A percentile compares a stretch with the other conserved stretches of the same genome.
Evolutionary conservation across 1,140 invertebrate genomes (phyloP).

Genomic region (Melanaphis sacchari): DNA sequence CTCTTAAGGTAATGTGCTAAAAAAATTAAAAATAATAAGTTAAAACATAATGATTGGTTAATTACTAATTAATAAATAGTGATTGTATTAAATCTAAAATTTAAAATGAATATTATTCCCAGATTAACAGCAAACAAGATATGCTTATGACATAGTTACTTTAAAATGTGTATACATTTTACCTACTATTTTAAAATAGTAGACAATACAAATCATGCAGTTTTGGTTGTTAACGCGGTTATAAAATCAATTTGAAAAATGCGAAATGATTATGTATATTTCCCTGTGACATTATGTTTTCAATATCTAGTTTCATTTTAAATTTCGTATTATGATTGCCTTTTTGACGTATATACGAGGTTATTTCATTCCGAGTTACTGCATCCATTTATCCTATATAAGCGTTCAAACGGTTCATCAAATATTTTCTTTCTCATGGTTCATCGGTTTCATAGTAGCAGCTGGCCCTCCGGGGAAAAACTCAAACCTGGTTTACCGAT

Average conservation of each 20-base stretch:
- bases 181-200: not conserved
- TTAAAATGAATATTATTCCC: not conserved
- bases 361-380: slow-evolving; percentile 29
- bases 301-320: not conserved
- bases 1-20: too few relatives aligned
- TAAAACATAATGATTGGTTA: too few relatives aligned
- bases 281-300: not conserved
- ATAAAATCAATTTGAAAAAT: not conserved
- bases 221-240: not conserved
- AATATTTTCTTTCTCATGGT: slow-evolving; percentile 44
- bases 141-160: not conserved
- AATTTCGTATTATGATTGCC: not conserved
- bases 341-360: not conserved
- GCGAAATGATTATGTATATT: not conserved
- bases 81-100: too few relatives aligned
- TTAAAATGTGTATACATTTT: not conserved
- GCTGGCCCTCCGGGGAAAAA: slow-evolving; percentile 18
- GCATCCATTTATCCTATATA: slow-evolving; percentile 32
- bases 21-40: too few relatives aligned
- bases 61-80: too few relatives aligned
- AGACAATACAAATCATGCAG: not conserved
- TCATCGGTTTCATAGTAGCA: slow-evolving; percentile 28
- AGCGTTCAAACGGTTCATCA: slow-evolving; percentile 47
- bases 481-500: slow-evolving; percentile 37
- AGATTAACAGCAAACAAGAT: not conserved